Percentiles rank a stretch among this genome's conserved stretches.
These are phyloP conservation scores for Sceloporus tristichus DNA, from an alignment of 2,113 vertebrate species.

Conservation along the genomic window DNA sequence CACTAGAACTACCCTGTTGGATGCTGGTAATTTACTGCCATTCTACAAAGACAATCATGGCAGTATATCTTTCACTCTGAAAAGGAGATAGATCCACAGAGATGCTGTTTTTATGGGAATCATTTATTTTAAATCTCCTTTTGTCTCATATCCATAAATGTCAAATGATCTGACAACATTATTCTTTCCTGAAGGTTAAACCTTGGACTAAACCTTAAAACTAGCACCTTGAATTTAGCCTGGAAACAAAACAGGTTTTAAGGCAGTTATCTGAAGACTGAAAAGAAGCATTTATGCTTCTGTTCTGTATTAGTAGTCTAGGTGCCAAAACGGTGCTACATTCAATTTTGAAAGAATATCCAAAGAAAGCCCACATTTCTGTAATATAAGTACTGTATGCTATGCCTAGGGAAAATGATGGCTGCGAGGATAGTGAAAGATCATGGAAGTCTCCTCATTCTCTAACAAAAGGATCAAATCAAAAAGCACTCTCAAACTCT, in stretches of 20 bases:
- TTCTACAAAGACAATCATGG: no score
- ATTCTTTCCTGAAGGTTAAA: neutral
- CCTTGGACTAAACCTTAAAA: no score
- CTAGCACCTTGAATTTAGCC: no score
- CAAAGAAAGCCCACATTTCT: neutral
- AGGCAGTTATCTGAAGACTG: neutral
- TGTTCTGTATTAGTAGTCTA: neutral
- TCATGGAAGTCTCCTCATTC: neutral
- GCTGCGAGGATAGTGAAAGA: neutral
- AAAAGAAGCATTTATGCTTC: neutral
- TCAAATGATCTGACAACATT: neutral
- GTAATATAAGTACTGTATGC: neutral
- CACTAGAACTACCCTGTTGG: no score
- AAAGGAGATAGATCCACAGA: neutral
- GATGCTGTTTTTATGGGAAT: no score
- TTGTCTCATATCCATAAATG: neutral
- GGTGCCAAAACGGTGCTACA: neutral
- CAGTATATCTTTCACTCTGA: neutral
- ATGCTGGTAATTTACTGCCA: no score
- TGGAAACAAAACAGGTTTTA: neutral
- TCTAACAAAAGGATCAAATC: neutral
- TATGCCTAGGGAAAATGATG: neutral
- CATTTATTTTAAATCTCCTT: neutral
- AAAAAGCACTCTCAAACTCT: neutral
- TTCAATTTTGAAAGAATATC: neutral